phyloP scores from a whole-genome alignment of 2,888 invertebrate genomes.

The Orchesellides sinensis region DNA sequence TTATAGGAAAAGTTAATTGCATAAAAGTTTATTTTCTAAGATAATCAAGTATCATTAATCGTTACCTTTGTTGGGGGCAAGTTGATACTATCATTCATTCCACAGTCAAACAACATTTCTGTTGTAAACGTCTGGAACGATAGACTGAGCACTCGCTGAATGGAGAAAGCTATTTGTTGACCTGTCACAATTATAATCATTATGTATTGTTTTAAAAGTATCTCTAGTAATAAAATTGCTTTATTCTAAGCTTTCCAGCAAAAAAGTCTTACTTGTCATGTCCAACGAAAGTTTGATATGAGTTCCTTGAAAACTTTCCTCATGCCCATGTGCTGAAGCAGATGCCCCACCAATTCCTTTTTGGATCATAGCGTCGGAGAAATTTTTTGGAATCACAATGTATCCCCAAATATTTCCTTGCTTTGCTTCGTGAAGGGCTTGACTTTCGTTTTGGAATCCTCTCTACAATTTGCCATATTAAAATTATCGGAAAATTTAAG shows the following conservation, averaged over 20 bases:
- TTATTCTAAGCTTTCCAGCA: neutral
- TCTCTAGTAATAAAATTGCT: neutral
- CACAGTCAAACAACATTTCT: slow-evolving; percentile 84
- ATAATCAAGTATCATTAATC: neutral
- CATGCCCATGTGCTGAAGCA: slow-evolving; percentile 81
- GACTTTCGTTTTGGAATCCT: slow-evolving; percentile 75
- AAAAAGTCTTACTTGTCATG: slow-evolving; percentile 87
- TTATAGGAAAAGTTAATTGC: neutral
- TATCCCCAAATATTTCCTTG: slow-evolving; percentile 92
- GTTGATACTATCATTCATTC: slow-evolving; percentile 75
- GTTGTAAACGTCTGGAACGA: slow-evolving; percentile 91
- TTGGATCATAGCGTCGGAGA: slow-evolving; percentile 90
- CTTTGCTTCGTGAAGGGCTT: slow-evolving; percentile 85
- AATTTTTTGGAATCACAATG: slow-evolving; percentile 91
- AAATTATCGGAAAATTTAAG: neutral
- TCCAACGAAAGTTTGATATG: slow-evolving; percentile 94
- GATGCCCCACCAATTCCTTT: slow-evolving; percentile 87
- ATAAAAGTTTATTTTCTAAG: neutral
- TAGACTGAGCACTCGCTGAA: slow-evolving; percentile 90
- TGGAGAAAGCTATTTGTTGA: slow-evolving; percentile 94
- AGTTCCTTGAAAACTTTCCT: slow-evolving; percentile 90
- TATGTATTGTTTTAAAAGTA: neutral
- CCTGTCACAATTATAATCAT: slow-evolving; percentile 80
- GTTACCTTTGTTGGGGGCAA: slow-evolving; percentile 89
- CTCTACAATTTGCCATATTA: slow-evolving; percentile 27